phyloP scores from a whole-genome alignment of 2,797 vertebrate species.

The Enoplosus armatus region DNA sequence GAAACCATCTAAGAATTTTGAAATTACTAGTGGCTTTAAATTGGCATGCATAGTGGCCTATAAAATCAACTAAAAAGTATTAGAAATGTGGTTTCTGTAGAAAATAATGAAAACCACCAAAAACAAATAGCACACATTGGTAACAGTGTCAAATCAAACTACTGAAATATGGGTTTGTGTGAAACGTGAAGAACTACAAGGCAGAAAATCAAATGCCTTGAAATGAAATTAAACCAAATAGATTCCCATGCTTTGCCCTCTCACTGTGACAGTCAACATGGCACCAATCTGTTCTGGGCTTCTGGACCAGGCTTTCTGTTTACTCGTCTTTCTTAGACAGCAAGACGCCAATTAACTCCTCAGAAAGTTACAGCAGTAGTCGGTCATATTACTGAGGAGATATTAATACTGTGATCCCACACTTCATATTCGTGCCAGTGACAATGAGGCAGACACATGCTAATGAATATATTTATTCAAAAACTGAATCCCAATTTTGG shows the following conservation, averaged over 20 bases:
- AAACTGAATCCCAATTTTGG: slow-evolving; percentile 37
- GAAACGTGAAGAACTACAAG: neutral
- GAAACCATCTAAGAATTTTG: neutral
- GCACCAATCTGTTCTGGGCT: slow-evolving; percentile 58
- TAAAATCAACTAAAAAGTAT: slow-evolving; percentile 4
- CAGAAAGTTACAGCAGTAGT: slow-evolving; percentile 25
- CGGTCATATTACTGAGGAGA: slow-evolving; percentile 23
- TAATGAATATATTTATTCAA: slow-evolving; percentile 12
- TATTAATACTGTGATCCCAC: slow-evolving; percentile 64
- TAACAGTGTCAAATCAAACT: slow-evolving; percentile 15
- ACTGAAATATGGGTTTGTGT: neutral
- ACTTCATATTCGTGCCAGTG: slow-evolving; percentile 41
- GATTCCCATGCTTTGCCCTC: slow-evolving; percentile 57
- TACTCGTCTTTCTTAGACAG: slow-evolving; percentile 44
- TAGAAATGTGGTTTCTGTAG: slow-evolving; percentile 29
- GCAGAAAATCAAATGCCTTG: slow-evolving; percentile 41
- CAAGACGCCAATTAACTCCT: slow-evolving; percentile 54
- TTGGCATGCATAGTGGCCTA: slow-evolving; percentile 11
- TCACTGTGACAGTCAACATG: slow-evolving; percentile 79
- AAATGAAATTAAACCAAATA: slow-evolving; percentile 61
- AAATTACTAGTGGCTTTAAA: slow-evolving; percentile 50
- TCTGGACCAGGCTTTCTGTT: slow-evolving; percentile 47
- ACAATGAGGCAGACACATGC: slow-evolving; percentile 33
- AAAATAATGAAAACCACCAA: neutral
- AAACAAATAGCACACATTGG: slow-evolving; percentile 32